A percentile compares a stretch with the other conserved stretches of the same genome.
phyloP scores from a whole-genome alignment of 2,888 invertebrate genomes.

The Brassicogethes aeneus region DNA sequence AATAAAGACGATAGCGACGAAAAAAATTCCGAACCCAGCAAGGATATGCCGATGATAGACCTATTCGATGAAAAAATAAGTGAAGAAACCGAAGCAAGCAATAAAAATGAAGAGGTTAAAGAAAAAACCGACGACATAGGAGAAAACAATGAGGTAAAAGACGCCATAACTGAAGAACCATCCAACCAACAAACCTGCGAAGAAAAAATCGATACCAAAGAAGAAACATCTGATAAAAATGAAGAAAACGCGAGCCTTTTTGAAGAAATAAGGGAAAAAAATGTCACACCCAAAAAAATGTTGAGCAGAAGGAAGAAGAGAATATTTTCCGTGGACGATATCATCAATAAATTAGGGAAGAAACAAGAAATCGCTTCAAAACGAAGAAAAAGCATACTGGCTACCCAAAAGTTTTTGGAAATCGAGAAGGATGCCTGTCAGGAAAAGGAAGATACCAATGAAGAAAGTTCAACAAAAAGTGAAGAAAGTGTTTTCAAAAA shows the following conservation, averaged over 20 bases:
- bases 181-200: constrained; percentile 2
- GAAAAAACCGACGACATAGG: constrained; percentile 5
- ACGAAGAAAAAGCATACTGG: neutral
- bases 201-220: neutral
- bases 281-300: constrained; percentile 2
- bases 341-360: constrained; percentile 26
- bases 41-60: constrained; percentile 6
- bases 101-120: neutral
- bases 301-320: constrained; percentile 15
- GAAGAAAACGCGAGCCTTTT: too few relatives aligned
- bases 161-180: neutral
- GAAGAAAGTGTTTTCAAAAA: neutral
- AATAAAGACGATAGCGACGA: neutral
- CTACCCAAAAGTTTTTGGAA: neutral
- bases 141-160: neutral
- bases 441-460: neutral
- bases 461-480: neutral
- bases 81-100: neutral
- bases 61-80: constrained; percentile 6
- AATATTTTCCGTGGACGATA: constrained; percentile 32
- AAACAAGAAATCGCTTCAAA: neutral
- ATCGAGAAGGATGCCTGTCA: neutral
- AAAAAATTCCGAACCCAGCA: neutral
- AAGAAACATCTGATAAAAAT: neutral
- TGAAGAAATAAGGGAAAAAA: constrained; percentile 7